Conservation (phyloP, 2,113 vertebrate genomes). For the human region DNA sequence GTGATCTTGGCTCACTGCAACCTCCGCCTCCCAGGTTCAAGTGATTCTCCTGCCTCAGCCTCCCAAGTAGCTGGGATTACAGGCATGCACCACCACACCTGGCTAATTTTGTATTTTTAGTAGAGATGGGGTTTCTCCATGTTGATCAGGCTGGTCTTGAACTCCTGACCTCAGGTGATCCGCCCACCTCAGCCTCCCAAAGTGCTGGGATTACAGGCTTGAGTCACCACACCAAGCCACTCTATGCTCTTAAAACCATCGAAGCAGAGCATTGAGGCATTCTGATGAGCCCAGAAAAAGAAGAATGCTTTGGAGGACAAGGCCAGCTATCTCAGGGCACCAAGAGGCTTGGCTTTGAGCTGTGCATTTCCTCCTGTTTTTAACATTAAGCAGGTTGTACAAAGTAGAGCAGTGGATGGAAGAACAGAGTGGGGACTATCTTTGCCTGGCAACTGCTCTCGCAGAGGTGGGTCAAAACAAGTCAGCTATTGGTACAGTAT, state of each 20-base stretch:
- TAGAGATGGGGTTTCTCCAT: too few relatives aligned
- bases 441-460: not conserved
- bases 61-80: too few relatives aligned
- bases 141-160: too few relatives aligned
- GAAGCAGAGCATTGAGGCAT: not conserved
- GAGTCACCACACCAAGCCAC: not conserved
- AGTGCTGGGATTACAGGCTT: too few relatives aligned
- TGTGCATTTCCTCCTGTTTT: not conserved
- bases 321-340: not conserved
- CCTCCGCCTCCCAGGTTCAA: too few relatives aligned
- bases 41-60: too few relatives aligned
- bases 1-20: too few relatives aligned
- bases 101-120: too few relatives aligned
- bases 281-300: not conserved
- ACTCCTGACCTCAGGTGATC: too few relatives aligned
- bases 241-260: not conserved
- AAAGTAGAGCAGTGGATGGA: not conserved
- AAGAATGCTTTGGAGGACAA: not conserved
- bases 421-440: not conserved
- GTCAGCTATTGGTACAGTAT: fast-evolving
- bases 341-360: not conserved
- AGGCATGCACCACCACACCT: too few relatives aligned
- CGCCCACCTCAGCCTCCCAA: too few relatives aligned
- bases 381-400: not conserved
- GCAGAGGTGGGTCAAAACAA: fast-evolving